These are phyloP conservation scores for Drosophila merina DNA, from an alignment of 2,888 invertebrate genomes.

Conservation along the genomic window DNA sequence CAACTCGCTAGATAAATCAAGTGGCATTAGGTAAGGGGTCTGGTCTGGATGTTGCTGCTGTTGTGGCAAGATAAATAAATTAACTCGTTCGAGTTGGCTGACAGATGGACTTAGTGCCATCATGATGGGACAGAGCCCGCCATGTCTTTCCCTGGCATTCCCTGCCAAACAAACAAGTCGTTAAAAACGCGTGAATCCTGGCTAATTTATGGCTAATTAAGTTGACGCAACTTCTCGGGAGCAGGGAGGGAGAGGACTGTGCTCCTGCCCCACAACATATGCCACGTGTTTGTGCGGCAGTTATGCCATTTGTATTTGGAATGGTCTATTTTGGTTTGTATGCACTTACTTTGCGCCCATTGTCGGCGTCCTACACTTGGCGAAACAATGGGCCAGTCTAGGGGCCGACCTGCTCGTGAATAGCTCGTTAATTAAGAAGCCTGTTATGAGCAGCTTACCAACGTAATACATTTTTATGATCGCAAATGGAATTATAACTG, in stretches of 20 bases:
- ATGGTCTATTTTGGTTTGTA: constrained; percentile 10
- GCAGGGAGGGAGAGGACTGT: not conserved
- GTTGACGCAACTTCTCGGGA: constrained; percentile 37
- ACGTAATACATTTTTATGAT: constrained; percentile 60
- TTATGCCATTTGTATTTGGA: constrained; percentile 22
- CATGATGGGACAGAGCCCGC: constrained; percentile 18
- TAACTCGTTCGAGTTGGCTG: constrained; percentile 44
- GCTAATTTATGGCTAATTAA: constrained; percentile 65
- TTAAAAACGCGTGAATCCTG: constrained; percentile 56
- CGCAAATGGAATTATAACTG: constrained; percentile 61
- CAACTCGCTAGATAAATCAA: constrained; percentile 53
- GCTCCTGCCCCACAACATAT: constrained; percentile 11
- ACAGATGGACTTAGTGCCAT: constrained; percentile 50
- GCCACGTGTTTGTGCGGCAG: constrained; percentile 41
- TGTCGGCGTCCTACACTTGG: constrained; percentile 7
- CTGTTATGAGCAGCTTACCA: constrained; percentile 55
- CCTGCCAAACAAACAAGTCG: constrained; percentile 49
- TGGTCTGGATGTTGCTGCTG: constrained; percentile 8
- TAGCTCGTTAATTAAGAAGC: constrained; percentile 61
- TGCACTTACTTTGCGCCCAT: constrained; percentile 13
- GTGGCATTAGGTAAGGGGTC: constrained; percentile 24
- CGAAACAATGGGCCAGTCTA: constrained; percentile 24
- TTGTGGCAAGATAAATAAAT: constrained; percentile 50
- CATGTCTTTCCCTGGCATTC: not conserved
- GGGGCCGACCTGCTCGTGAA: constrained; percentile 43